phyloP scores from a whole-genome alignment of 2,888 invertebrate species.

The Callimorpha dominula region DNA sequence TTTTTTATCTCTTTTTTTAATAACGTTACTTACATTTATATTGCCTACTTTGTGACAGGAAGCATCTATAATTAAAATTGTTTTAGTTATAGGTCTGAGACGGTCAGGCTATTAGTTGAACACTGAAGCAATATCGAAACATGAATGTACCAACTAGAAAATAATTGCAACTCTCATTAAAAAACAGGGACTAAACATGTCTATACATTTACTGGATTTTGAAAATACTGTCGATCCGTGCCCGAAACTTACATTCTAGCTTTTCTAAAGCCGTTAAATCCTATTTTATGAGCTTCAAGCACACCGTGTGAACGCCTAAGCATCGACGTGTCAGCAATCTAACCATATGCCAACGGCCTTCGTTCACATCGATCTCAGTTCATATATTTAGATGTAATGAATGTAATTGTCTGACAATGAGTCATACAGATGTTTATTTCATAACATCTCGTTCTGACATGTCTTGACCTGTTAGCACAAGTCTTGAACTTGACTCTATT shows the following conservation, averaged over 20 bases:
- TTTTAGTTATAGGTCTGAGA: background rate
- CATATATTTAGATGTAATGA: constrained; percentile 74
- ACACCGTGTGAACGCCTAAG: constrained; percentile 15
- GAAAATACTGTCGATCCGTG: background rate
- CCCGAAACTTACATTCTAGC: background rate
- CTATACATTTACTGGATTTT: background rate
- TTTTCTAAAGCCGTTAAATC: background rate
- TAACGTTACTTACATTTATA: constrained; percentile 12
- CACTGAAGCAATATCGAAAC: background rate
- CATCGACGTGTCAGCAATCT: constrained; percentile 14
- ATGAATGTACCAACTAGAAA: background rate
- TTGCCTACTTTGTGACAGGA: constrained; percentile 15
- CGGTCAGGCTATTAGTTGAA: background rate
- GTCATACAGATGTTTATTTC: constrained; percentile 71
- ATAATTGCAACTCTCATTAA: background rate
- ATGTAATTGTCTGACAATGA: constrained; percentile 64
- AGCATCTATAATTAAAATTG: background rate
- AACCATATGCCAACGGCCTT: constrained; percentile 30
- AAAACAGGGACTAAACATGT: background rate
- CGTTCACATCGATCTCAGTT: constrained; percentile 49
- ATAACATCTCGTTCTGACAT: constrained; percentile 72
- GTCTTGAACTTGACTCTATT: constrained; percentile 82
- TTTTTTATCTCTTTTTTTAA: constrained; percentile 23
- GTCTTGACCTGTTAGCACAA: constrained; percentile 81
- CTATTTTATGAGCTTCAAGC: background rate